phyloP scores from a whole-genome alignment of 2,797 vertebrate genomes.

The Danionella dracula region DNA sequence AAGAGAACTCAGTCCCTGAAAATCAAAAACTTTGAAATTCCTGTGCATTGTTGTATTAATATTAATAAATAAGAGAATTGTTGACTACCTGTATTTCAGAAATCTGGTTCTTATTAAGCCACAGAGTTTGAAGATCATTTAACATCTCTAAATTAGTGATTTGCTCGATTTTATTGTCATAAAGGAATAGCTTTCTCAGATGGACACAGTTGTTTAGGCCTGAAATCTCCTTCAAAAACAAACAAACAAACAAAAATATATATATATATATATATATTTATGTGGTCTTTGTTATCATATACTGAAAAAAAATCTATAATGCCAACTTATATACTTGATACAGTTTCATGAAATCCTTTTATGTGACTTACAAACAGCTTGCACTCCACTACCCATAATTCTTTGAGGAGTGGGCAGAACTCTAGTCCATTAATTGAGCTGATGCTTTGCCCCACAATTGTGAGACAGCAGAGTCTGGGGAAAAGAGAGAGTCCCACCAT shows the following conservation, averaged over 20 bases:
- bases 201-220: slow-evolving; percentile 68
- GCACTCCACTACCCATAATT: slow-evolving; percentile 82
- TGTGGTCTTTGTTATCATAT: too few species aligned
- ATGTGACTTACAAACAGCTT: slow-evolving; percentile 66
- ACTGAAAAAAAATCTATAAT: not conserved
- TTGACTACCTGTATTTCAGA: slow-evolving; percentile 66
- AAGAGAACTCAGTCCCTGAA: slow-evolving; percentile 71
- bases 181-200: slow-evolving; percentile 77
- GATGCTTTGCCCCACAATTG: slow-evolving; percentile 74
- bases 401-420: slow-evolving; percentile 65
- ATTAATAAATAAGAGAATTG: not conserved
- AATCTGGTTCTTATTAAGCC: slow-evolving; percentile 79
- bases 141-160: slow-evolving; percentile 70
- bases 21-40: not conserved
- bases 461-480: slow-evolving; percentile 68
- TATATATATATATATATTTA: too few species aligned
- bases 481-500: slow-evolving; percentile 76
- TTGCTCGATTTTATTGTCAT: slow-evolving; percentile 75
- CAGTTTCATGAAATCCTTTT: not conserved
- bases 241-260: too few species aligned
- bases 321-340: too few species aligned
- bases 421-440: slow-evolving; percentile 71
- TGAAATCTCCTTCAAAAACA: slow-evolving; percentile 72
- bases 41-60: too few species aligned
- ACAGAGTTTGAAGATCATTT: slow-evolving; percentile 66